Evolutionary conservation across 2,888 invertebrate genomes (phyloP).

Genomic region (Conomelus anceps): DNA sequence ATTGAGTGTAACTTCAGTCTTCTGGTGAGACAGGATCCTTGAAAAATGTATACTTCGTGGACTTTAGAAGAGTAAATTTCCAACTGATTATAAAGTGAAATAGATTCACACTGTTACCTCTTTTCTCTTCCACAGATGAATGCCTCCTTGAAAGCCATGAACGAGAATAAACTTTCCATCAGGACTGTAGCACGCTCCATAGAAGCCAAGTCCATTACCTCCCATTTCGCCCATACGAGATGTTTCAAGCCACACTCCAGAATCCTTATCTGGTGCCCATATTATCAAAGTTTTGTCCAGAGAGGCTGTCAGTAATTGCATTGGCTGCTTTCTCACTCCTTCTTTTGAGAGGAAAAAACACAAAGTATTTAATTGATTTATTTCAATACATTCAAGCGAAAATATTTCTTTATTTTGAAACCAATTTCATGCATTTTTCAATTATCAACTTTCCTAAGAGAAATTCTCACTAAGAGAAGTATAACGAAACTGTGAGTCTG

Average conservation of each 20-base stretch:
- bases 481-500: too few relatives aligned
- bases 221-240: constrained; percentile 87
- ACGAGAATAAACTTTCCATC: constrained; percentile 65
- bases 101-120: constrained; percentile 37
- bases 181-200: constrained; percentile 73
- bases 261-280: constrained; percentile 65
- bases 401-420: too few relatives aligned
- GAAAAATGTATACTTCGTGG: not conserved
- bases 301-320: constrained; percentile 72
- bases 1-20: too few relatives aligned
- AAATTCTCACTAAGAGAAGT: too few relatives aligned
- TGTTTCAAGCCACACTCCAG: constrained; percentile 74
- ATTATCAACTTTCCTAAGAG: too few relatives aligned
- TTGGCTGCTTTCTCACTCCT: constrained; percentile 10
- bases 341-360: not conserved
- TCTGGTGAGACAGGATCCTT: too few relatives aligned
- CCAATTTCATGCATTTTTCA: too few relatives aligned
- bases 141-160: constrained; percentile 87
- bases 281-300: constrained; percentile 88
- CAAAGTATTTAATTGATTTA: not conserved
- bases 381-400: too few relatives aligned
- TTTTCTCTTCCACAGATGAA: constrained; percentile 73
- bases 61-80: not conserved
- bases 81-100: not conserved
- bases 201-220: constrained; percentile 89